Conservation (phyloP, 2,113 vertebrate species). For the Planiliza haematocheilus region DNA sequence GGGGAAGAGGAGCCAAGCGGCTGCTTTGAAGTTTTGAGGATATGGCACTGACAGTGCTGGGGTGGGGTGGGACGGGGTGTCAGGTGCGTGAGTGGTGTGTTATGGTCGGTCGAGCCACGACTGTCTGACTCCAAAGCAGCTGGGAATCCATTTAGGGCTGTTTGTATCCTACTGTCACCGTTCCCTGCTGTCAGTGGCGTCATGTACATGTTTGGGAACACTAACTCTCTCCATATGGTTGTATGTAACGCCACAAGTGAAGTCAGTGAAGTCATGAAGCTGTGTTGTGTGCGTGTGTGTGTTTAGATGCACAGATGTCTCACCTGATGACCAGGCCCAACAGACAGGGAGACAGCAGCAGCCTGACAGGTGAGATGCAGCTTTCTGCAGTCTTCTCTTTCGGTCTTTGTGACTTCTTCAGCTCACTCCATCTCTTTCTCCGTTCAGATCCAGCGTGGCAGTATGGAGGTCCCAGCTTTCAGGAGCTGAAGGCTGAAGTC, state of each 20-base stretch:
- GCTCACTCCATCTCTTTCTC: neutral
- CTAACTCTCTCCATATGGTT: slow-evolving; percentile 14
- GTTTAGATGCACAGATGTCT: slow-evolving; percentile 75
- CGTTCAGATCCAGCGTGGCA: slow-evolving; percentile 82
- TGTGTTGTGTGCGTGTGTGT: slow-evolving; percentile 10
- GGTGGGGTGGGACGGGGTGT: slow-evolving; percentile 16
- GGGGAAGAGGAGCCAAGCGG: neutral
- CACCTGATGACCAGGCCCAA: slow-evolving; percentile 72
- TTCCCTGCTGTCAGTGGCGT: slow-evolving; percentile 71
- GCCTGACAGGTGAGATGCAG: slow-evolving; percentile 69
- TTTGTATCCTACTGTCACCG: slow-evolving; percentile 74
- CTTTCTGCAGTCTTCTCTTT: neutral
- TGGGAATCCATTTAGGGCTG: slow-evolving; percentile 77
- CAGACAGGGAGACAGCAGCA: slow-evolving; percentile 77
- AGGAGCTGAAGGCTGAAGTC: slow-evolving; percentile 91
- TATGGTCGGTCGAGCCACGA: slow-evolving; percentile 43
- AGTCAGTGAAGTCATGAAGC: neutral
- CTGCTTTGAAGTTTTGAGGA: slow-evolving; percentile 23
- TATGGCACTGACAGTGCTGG: neutral
- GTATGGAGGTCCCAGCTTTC: slow-evolving; percentile 79
- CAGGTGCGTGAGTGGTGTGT: slow-evolving; percentile 48
- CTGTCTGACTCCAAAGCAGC: slow-evolving; percentile 79
- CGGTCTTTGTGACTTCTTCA: neutral
- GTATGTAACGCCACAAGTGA: neutral
- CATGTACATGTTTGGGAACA: slow-evolving; percentile 21